Percentiles rank a stretch among this genome's conserved stretches.
phyloP scores from a whole-genome alignment of 2,888 invertebrate species.

The Thereva unica region DNA sequence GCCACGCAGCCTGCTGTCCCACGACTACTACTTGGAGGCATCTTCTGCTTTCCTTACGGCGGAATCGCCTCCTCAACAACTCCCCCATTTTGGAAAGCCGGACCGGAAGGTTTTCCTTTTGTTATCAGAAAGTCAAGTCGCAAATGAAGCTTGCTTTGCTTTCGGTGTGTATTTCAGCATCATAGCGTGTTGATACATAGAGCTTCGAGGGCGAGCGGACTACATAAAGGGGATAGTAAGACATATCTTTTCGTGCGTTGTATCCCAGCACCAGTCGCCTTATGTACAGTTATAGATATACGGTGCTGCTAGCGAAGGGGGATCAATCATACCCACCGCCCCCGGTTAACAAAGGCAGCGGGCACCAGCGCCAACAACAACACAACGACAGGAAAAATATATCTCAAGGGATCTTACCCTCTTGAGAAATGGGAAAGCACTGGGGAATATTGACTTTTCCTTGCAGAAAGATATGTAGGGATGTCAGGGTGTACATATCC shows the following conservation, averaged over 20 bases:
- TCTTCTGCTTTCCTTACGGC: conserved; percentile 6
- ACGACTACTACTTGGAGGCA: not conserved
- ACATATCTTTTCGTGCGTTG: conserved; percentile 35
- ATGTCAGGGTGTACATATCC: conserved; percentile 34
- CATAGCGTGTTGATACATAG: conserved; percentile 32
- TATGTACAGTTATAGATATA: conserved; percentile 8
- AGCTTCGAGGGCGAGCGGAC: conserved; percentile 23
- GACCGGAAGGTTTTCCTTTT: conserved; percentile 28
- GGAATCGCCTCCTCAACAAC: not conserved
- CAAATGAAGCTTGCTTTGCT: conserved; percentile 35
- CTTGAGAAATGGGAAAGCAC: conserved; percentile 47
- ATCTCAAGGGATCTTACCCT: conserved; percentile 48
- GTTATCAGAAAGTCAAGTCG: conserved; percentile 37
- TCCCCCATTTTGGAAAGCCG: conserved; percentile 2
- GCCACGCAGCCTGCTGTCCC: not conserved
- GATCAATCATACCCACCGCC: conserved; percentile 35
- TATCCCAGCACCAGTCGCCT: conserved; percentile 1
- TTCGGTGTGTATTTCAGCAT: conserved; percentile 37
- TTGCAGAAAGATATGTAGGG: conserved; percentile 40
- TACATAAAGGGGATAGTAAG: conserved; percentile 33
- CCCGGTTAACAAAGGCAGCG: conserved; percentile 31
- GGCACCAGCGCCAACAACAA: conserved; percentile 20
- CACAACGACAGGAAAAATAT: conserved; percentile 35
- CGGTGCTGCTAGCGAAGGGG: conserved; percentile 23
- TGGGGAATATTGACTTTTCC: conserved; percentile 45